Evolutionary conservation across 1,140 invertebrate species (phyloP), one percentile per base, ranked within the genome.

Genomic region (Gyrodactylus salaris): DNA sequence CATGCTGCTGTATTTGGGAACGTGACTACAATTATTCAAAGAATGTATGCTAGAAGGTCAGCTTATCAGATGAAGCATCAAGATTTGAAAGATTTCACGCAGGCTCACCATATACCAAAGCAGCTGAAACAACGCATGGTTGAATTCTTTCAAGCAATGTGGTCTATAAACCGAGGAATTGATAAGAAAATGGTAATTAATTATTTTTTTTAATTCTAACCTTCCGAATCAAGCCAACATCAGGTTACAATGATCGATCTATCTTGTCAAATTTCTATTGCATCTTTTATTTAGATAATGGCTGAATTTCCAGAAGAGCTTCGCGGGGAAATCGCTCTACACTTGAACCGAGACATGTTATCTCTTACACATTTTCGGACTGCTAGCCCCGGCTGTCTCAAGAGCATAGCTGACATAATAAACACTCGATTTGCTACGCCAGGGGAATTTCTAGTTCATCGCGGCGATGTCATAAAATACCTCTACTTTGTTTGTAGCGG

Each of bases 271-370:
- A 69, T 21, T 69, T 2, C 7, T 7, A n/a, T 69, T 23, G 20
- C 21, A 23, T n/a, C 24, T 21, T 7, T 25, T 1, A 7, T 73
- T 25, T 81, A 94, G 91, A 90, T 90, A 70, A 82, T 95, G 68
- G 89, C 89, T 80, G 91, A 94, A 82, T 95, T 95, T 83, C 91
- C 91, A 0, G 90, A 94, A 79, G 91, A 94, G 79, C 83, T 95
- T 26, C 83, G 90, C 70, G 91, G 91, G 19, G 91, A 94, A 78
- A 89, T 94, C 25, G 91, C 89, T 20, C 87, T 95, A 86, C 91
- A 95, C 83, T 83, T 95, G 75, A 89, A 96, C 81, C 84, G 89
- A 75, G 91, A 96, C 82, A 91, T 95, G 77, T 84, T 95, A 73
- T 88, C 87, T 76, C 83, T 94, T 69, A 89, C 91, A 2, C 91